Percentiles rank a stretch among this genome's conserved stretches.
Conservation (phyloP, 2,797 vertebrate genomes). For the Chaetophractus vellerosus region DNA sequence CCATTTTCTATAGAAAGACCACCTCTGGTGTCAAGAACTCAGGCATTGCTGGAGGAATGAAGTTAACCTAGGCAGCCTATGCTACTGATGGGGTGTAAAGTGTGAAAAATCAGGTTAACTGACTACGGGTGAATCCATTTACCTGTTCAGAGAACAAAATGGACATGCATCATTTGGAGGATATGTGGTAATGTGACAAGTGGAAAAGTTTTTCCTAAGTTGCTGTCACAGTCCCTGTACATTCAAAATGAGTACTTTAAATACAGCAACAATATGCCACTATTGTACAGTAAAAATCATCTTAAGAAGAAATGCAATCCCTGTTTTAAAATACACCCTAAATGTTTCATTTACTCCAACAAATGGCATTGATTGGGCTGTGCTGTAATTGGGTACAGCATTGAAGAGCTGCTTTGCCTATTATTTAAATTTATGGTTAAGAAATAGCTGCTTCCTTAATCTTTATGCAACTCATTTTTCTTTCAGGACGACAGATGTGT, state of each 20-base stretch:
- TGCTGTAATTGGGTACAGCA: slow-evolving; percentile 84
- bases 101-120: slow-evolving; percentile 38
- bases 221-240: slow-evolving; percentile 75
- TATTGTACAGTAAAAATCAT: slow-evolving; percentile 83
- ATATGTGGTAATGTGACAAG: slow-evolving; percentile 67
- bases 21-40: neutral
- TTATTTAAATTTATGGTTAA: slow-evolving; percentile 85
- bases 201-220: slow-evolving; percentile 78
- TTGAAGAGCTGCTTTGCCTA: slow-evolving; percentile 82
- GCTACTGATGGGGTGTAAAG: slow-evolving; percentile 2
- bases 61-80: slow-evolving; percentile 30
- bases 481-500: slow-evolving; percentile 85
- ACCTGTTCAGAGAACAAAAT: slow-evolving; percentile 46
- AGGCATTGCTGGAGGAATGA: neutral
- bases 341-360: slow-evolving; percentile 86
- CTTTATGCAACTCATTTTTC: slow-evolving; percentile 74
- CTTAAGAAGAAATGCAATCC: slow-evolving; percentile 79
- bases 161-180: slow-evolving; percentile 35
- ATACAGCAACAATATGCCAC: slow-evolving; percentile 83
- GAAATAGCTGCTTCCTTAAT: slow-evolving; percentile 82
- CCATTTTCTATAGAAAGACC: neutral
- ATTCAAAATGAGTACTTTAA: slow-evolving; percentile 81
- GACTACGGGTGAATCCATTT: slow-evolving; percentile 8
- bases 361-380: slow-evolving; percentile 86
- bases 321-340: slow-evolving; percentile 85